phyloP scores from a whole-genome alignment of 2,113 vertebrate genomes.

The Murina feae region DNA sequence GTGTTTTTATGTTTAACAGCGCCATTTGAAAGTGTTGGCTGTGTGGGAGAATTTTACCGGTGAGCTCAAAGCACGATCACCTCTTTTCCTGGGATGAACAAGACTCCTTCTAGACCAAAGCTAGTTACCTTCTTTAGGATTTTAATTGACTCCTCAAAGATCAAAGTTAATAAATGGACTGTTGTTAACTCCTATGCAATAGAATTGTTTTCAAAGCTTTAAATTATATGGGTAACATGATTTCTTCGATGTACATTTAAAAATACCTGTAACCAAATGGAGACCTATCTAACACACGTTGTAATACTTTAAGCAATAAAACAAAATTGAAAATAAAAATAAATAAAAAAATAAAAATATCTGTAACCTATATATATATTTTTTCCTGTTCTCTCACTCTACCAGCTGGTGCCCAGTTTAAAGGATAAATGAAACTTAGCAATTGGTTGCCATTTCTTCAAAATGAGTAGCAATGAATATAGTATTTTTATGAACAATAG shows the following conservation, averaged over 20 bases:
- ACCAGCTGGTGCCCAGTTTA: neutral
- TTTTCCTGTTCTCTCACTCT: neutral
- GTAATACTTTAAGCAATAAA: no score
- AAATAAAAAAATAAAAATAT: no score
- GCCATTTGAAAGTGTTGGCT: neutral
- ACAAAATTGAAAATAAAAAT: no score
- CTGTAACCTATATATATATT: neutral
- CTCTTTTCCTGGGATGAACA: neutral
- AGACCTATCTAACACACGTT: no score
- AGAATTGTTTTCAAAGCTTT: neutral
- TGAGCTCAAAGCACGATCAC: neutral
- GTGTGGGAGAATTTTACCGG: neutral
- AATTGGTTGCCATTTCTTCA: neutral
- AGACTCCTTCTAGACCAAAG: neutral
- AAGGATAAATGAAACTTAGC: neutral
- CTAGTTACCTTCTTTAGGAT: neutral
- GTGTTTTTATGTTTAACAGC: neutral
- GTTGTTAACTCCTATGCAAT: neutral
- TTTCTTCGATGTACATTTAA: neutral
- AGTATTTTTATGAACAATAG: neutral
- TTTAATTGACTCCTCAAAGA: slow-evolving; percentile 27
- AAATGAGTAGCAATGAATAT: neutral
- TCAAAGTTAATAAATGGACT: slow-evolving; percentile 20
- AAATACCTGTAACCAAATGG: neutral
- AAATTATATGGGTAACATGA: neutral